Evolutionary conservation across 2,797 vertebrate genomes (phyloP).

Genomic region (Phylloscopus collybita): DNA sequence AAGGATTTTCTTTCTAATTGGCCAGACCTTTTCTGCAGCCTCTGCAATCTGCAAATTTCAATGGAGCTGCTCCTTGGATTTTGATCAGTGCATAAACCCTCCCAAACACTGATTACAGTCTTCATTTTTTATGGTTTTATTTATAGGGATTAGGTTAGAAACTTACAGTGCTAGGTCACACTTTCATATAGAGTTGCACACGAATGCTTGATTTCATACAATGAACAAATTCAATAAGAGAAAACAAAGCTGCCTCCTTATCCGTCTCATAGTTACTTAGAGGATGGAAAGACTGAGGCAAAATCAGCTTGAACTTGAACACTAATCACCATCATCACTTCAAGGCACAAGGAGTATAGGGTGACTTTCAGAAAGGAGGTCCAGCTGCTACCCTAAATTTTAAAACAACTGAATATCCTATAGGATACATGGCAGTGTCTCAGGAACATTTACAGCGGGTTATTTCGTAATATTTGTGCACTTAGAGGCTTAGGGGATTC

Average conservation of each 20-base stretch:
- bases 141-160: neutral
- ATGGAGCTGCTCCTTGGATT: neutral
- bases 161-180: neutral
- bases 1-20: neutral
- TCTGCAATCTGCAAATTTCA: neutral
- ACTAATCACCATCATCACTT: neutral
- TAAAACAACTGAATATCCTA: neutral
- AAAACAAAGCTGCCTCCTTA: neutral
- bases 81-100: neutral
- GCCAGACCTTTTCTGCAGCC: neutral
- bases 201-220: neutral
- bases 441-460: neutral
- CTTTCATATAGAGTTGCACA: neutral
- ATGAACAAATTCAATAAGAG: neutral
- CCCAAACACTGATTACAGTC: neutral
- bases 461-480: neutral
- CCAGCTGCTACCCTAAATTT: neutral
- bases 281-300: neutral
- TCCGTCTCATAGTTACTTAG: neutral
- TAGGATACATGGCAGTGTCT: neutral
- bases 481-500: neutral
- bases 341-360: neutral
- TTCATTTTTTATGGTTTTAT: neutral
- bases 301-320: neutral
- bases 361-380: neutral